These are phyloP conservation scores for Carlito syrichta DNA, from an alignment of 2,113 vertebrate genomes.

Conservation along the genomic window DNA sequence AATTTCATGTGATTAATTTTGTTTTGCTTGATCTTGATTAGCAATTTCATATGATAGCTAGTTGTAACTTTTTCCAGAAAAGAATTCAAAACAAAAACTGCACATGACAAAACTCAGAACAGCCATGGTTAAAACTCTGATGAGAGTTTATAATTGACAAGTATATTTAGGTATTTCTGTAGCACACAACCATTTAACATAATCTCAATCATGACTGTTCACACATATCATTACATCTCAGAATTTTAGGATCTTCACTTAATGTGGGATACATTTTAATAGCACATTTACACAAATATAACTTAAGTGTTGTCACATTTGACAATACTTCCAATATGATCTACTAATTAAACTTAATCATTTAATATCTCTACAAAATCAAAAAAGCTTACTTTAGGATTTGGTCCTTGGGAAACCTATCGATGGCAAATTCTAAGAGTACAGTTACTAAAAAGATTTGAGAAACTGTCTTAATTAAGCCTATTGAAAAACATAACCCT, in stretches of 20 bases:
- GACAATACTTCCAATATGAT: too few species aligned
- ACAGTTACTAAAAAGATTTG: too few species aligned
- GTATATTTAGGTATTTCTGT: neutral
- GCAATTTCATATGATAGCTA: neutral
- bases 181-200: neutral
- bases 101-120: neutral
- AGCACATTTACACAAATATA: too few species aligned
- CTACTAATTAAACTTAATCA: too few species aligned
- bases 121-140: neutral
- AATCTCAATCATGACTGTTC: neutral
- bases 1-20: neutral
- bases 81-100: neutral
- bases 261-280: neutral
- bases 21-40: neutral
- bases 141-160: neutral
- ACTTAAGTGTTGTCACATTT: too few species aligned
- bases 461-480: too few species aligned
- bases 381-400: too few species aligned
- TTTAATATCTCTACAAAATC: too few species aligned
- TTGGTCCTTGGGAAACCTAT: too few species aligned
- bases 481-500: too few species aligned
- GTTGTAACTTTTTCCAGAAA: neutral
- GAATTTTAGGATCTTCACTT: neutral
- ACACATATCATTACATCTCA: neutral
- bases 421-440: too few species aligned